Evolutionary conservation across 2,888 invertebrate genomes (phyloP).

Genomic region (Taphrorychus bicolor): DNA sequence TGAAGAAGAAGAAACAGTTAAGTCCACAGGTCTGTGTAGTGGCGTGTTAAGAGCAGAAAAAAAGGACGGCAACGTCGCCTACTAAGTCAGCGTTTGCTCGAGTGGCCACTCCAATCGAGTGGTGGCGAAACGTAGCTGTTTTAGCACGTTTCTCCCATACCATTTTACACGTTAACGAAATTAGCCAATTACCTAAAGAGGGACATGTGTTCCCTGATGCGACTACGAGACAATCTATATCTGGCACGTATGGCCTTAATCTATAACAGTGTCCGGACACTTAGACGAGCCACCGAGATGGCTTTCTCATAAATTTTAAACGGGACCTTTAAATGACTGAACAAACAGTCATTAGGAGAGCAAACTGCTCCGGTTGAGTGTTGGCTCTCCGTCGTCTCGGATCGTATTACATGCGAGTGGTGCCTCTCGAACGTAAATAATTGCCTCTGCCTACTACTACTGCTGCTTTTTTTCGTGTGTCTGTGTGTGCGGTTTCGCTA

Average conservation of each 20-base stretch:
- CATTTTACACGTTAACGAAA: conserved; percentile 10
- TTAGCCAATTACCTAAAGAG: conserved; percentile 15
- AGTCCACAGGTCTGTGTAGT: neutral
- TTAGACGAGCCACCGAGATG: conserved; percentile 9
- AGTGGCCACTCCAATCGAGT: neutral
- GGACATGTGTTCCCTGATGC: conserved; percentile 13
- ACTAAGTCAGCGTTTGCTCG: neutral
- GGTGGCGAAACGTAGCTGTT: conserved; percentile 10
- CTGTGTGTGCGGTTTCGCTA: neutral
- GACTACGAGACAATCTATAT: conserved; percentile 15
- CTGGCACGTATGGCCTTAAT: conserved; percentile 25
- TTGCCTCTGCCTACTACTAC: neutral
- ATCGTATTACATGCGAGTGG: neutral
- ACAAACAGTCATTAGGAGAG: conserved; percentile 27
- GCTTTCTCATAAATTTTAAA: conserved; percentile 24
- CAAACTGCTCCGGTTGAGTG: conserved; percentile 11
- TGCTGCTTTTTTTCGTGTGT: too few relatives aligned
- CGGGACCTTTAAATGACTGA: conserved; percentile 18
- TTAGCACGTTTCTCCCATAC: conserved; percentile 17
- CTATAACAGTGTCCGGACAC: conserved; percentile 22
- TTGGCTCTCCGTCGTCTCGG: conserved; percentile 2
- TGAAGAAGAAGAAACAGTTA: neutral
- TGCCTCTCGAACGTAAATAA: conserved; percentile 5
- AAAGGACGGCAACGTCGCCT: neutral
- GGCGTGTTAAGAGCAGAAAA: neutral